phyloP scores from a whole-genome alignment of 2,888 invertebrate genomes.

The Apoderus coryli region DNA sequence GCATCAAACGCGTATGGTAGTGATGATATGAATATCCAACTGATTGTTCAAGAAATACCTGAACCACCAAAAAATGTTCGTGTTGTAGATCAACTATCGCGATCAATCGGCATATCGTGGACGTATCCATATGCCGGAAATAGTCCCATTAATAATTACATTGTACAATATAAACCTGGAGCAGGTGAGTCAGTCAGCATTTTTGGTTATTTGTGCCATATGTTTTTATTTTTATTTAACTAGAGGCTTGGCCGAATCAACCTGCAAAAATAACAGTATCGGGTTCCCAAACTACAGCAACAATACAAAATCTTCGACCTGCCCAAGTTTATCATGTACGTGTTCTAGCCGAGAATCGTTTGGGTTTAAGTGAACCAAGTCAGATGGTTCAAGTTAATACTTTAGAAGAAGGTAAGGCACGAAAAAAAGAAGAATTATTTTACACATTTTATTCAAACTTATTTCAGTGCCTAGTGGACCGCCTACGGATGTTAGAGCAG shows the following conservation, averaged over 20 bases:
- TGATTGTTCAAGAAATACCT: conserved; percentile 83
- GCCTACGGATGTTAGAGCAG: conserved; percentile 66
- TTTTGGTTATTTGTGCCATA: conserved; percentile 4
- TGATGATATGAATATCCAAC: conserved; percentile 79
- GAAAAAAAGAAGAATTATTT: too few relatives aligned
- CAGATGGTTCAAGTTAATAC: conserved; percentile 75
- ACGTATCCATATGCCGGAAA: conserved; percentile 79
- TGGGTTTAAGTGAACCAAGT: conserved; percentile 77
- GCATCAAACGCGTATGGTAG: conserved; percentile 83
- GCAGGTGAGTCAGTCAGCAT: too few relatives aligned
- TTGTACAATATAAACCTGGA: conserved; percentile 77
- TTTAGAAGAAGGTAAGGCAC: conserved; percentile 55
- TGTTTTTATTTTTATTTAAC: conserved; percentile 14
- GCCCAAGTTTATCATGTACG: conserved; percentile 78
- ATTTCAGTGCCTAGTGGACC: conserved; percentile 60
- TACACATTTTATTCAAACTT: background rate
- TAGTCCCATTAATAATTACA: conserved; percentile 76
- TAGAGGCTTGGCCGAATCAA: conserved; percentile 70
- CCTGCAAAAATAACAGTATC: conserved; percentile 70
- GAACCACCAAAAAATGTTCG: conserved; percentile 79
- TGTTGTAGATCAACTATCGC: conserved; percentile 71
- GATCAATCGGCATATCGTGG: conserved; percentile 78
- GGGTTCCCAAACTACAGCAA: conserved; percentile 68
- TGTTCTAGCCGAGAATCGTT: conserved; percentile 77
- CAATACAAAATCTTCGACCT: conserved; percentile 67